These are phyloP conservation scores for Potorous gilbertii DNA, from an alignment of 2,797 vertebrate genomes.

Conservation along the genomic window DNA sequence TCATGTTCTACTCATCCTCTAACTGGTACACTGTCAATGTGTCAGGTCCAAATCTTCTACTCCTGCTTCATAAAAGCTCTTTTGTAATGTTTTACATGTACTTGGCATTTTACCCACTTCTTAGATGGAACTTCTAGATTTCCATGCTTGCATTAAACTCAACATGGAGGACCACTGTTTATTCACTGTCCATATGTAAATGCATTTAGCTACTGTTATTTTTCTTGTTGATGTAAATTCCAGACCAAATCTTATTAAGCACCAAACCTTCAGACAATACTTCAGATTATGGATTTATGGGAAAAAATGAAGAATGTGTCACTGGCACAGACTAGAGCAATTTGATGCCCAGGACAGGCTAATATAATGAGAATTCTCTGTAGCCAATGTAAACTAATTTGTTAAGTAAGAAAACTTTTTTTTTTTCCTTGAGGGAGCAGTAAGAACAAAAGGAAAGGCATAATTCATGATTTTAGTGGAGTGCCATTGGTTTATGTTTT, in stretches of 20 bases:
- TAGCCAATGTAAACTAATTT: slow-evolving; percentile 26
- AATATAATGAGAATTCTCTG: slow-evolving; percentile 37
- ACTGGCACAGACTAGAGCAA: neutral
- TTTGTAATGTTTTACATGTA: slow-evolving; percentile 63
- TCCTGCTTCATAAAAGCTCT: slow-evolving; percentile 50
- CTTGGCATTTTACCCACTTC: slow-evolving; percentile 49
- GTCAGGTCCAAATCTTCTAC: neutral
- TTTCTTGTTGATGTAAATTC: slow-evolving; percentile 57
- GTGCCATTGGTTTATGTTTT: neutral
- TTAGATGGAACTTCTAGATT: slow-evolving; percentile 60
- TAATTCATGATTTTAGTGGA: slow-evolving; percentile 46
- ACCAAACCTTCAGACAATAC: slow-evolving; percentile 15
- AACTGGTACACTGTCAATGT: neutral
- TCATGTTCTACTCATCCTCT: slow-evolving; percentile 6
- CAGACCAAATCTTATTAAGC: slow-evolving; percentile 58
- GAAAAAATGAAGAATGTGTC: neutral
- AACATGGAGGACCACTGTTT: slow-evolving; percentile 41
- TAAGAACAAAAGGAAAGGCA: slow-evolving; percentile 20
- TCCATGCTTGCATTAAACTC: slow-evolving; percentile 66
- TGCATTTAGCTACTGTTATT: slow-evolving; percentile 63
- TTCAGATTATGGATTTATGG: slow-evolving; percentile 50
- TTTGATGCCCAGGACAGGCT: slow-evolving; percentile 8
- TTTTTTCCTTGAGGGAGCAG: neutral
- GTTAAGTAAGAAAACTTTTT: slow-evolving; percentile 12
- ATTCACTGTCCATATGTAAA: slow-evolving; percentile 63